phyloP scores from a whole-genome alignment of 2,888 invertebrate genomes.

The Toxonevra muliebris region DNA sequence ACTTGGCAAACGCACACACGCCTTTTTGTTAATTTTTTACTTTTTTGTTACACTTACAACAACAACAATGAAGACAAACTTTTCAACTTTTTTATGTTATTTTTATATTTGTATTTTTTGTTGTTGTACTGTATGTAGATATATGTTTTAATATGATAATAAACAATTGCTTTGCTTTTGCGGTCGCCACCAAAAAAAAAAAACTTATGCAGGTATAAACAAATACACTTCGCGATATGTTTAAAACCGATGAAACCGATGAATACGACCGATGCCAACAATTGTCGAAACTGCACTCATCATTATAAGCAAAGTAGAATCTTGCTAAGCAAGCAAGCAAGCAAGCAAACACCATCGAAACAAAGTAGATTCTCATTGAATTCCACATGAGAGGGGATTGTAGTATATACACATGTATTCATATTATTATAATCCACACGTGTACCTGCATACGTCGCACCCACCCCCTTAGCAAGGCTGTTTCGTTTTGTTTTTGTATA shows the following conservation, averaged over 20 bases:
- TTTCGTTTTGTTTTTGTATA: no score
- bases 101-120: background rate
- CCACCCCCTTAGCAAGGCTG: no score
- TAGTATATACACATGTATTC: no score
- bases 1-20: background rate
- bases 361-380: no score
- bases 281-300: conserved; percentile 51
- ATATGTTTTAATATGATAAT: background rate
- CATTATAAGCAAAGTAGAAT: conserved; percentile 22
- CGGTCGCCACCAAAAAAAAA: conserved; percentile 2
- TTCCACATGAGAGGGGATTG: no score
- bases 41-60: conserved; percentile 7
- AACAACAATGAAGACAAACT: conserved; percentile 1
- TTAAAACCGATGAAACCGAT: background rate
- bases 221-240: background rate
- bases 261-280: conserved; percentile 51
- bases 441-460: no score
- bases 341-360: no score
- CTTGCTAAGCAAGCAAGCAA: no score
- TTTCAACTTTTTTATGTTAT: background rate
- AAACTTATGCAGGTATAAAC: conserved; percentile 15
- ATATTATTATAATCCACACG: no score
- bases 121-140: background rate
- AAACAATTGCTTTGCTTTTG: background rate
- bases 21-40: conserved; percentile 2